Conservation (phyloP, 2,888 invertebrate genomes). For the Brachyopa scutellaris region DNA sequence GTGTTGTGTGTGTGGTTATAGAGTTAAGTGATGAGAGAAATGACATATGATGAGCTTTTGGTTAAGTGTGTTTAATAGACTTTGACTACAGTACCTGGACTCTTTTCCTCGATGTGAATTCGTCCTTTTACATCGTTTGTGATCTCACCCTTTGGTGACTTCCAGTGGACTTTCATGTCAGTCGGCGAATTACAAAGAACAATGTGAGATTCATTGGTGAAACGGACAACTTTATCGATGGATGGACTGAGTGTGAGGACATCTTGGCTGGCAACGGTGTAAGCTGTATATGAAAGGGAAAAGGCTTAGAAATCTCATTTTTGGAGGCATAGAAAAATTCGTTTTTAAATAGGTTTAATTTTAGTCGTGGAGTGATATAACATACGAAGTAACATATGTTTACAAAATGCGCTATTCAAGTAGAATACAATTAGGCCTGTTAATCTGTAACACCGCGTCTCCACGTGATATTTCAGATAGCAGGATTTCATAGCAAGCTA, state of each 20-base stretch:
- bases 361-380: no score
- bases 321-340: not conserved
- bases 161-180: conserved; percentile 80
- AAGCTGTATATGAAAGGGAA: conserved; percentile 73
- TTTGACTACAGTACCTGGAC: conserved; percentile 75
- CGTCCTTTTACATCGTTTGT: conserved; percentile 81
- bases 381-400: no score
- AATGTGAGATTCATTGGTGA: conserved; percentile 82
- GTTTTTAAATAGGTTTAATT: no score
- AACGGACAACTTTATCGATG: conserved; percentile 80
- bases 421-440: no score
- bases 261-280: conserved; percentile 77
- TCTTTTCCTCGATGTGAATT: conserved; percentile 80
- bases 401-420: no score
- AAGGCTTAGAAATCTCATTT: not conserved
- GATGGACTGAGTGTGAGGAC: conserved; percentile 79
- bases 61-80: not conserved
- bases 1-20: not conserved
- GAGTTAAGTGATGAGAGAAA: not conserved
- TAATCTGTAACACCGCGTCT: no score
- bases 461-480: no score
- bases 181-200: conserved; percentile 80
- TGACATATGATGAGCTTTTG: not conserved
- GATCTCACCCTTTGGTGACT: conserved; percentile 80
- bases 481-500: no score